These are phyloP conservation scores for Tachypleus tridentatus DNA, from an alignment of 1,140 invertebrate genomes.

Conservation along the genomic window DNA sequence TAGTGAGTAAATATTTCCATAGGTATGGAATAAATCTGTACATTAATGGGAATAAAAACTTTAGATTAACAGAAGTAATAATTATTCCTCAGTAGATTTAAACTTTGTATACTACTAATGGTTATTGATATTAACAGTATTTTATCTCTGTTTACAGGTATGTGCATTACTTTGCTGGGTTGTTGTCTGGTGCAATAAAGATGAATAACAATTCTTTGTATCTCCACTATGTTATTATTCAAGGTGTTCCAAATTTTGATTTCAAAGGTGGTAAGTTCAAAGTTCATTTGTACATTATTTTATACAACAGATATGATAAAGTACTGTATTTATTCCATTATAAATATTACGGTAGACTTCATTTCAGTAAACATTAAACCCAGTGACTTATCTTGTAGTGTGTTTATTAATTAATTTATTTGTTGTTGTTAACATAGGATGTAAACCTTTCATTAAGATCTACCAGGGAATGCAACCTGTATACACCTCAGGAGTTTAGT, in stretches of 20 bases:
- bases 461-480: slow-evolving; percentile 68
- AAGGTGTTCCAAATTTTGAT: slow-evolving; percentile 66
- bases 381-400: too few species aligned
- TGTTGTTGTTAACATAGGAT: slow-evolving; percentile 22
- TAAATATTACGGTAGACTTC: too few species aligned
- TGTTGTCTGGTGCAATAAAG: slow-evolving; percentile 69
- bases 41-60: too few species aligned
- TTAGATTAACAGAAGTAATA: too few species aligned
- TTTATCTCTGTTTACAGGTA: slow-evolving; percentile 47
- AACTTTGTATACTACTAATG: not conserved
- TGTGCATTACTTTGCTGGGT: slow-evolving; percentile 75
- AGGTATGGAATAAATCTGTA: too few species aligned
- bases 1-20: too few species aligned
- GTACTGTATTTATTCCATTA: too few species aligned
- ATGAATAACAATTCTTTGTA: slow-evolving; percentile 76
- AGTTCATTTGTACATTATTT: too few species aligned
- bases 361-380: too few species aligned
- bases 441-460: slow-evolving; percentile 45
- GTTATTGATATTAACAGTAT: slow-evolving; percentile 1
- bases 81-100: too few species aligned
- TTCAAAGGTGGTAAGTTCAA: slow-evolving; percentile 39
- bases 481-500: slow-evolving; percentile 69
- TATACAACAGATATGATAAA: too few species aligned
- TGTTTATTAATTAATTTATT: too few species aligned
- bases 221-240: slow-evolving; percentile 71